Base-by-base conservation (phyloP, 2,888 invertebrate genomes). In the Galeopsomyia nigrocyanea region DNA sequence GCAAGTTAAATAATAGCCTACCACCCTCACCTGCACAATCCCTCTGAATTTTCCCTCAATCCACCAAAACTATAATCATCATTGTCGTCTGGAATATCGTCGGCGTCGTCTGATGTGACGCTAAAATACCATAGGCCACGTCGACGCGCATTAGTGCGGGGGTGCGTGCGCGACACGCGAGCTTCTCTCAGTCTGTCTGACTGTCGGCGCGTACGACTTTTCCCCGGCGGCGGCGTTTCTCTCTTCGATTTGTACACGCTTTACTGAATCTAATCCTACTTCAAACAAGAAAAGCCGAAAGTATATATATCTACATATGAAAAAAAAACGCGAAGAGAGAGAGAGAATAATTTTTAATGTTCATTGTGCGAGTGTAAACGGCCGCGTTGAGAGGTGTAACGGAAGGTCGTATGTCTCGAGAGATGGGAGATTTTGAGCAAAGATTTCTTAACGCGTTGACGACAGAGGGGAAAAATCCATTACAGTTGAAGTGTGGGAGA, bases 71-170 rank as follows among this genome's bases (percentile, higher is more conserved):
- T 26, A 26, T 26, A 26, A 26, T 26, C 26, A 26, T 26, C 26
- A 26, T 26, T 26, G 26, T 39, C 39, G 39, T 46, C n/a, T n/a
- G n/a, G n/a, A n/a, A n/a, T n/a, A 50, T 50, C 21, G 26, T 62
- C 62, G 62, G 62, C 39, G 10, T 51, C 22, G 60, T 62, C 53
- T 56, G 60, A 49, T 66, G 51, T 31, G 50, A 26, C 55, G 53
- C 60, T 46, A 22, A 31, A 26, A 57, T 49, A 66, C 61, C 9
- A n/a, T n/a, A 13, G 39, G 39, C 7, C 55, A 70, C 70, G 74
- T 68, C 74, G 67, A 9, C 53, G 16, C n/a, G 64, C 58, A 74
- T 71, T 61, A 74, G 55, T 50, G 68, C 60, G 64, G 31, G 56
- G 67, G 68, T 56, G 22, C 19, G 39, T 47, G 31, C 16, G 31